Base-by-base conservation (phyloP, 2,113 vertebrate species). In the Melanostigma gelatinosum region DNA sequence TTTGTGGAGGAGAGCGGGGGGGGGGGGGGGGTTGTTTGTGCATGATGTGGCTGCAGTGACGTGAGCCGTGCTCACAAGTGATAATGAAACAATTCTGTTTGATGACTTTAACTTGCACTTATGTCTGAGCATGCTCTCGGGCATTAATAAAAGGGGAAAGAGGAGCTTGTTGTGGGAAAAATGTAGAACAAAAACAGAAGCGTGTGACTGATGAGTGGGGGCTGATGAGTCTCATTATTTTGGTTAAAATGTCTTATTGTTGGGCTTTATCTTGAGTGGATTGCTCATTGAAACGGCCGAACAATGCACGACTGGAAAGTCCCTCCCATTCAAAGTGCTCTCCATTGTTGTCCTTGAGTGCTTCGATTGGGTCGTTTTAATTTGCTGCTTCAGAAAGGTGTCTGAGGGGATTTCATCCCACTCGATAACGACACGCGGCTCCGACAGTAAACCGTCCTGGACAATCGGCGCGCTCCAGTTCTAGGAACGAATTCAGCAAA, bases 321-420 rank as follows among this genome's bases (percentile, higher is more conserved):
- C 8, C 52, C 8, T 10, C 54, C 64, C 36, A 24, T 55, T 81
- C 58, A 52, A 52, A 65, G 4, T 10, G 1, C 62, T 52, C 57
- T 64, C 77, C 27, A 70, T 92, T 92, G 87, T 92, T 85, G 77
- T 60, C 42, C 52, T 52, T 79, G 79, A 87, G 77, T 75, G 27
- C 52, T 63, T 82, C 44, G 78, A 12, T 62, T 10, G 34, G 71
- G 71, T 34, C 6, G 4, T 34, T 82, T 84, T 16, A 13, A 38
- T 70, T 42, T 20, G 24, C 40, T 36, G 20, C 52, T 80, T 80
- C 10, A 46, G 61, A 72, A 73, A 72, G 46, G 42, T 42, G 36
- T 72, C 50, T 0, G 27, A 50, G n/a, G 18, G 57, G 55, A 61
- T 48, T 64, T 72, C 4, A 22, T 80, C 55, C 42, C 15, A 2